These are phyloP conservation scores for Flabesymbios commensalis DNA, from an alignment of 2,888 invertebrate genomes.

Conservation along the genomic window DNA sequence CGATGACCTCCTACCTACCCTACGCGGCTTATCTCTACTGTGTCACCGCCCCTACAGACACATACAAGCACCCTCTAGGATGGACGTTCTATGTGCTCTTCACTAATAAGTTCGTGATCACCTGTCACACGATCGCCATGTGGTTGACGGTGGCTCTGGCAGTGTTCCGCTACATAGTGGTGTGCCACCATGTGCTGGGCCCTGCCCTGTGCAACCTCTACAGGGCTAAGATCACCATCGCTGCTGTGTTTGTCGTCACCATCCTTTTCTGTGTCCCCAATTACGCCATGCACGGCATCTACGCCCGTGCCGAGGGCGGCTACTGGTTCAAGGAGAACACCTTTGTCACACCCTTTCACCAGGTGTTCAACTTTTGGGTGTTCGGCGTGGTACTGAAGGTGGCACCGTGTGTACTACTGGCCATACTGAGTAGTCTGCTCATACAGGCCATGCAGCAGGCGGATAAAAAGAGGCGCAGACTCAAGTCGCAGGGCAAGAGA, in stretches of 20 bases:
- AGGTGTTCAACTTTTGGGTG: conserved; percentile 80
- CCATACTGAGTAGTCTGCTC: conserved; percentile 68
- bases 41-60: conserved; percentile 21
- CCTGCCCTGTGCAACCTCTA: conserved; percentile 48
- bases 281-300: conserved; percentile 46
- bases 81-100: conserved; percentile 55
- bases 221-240: conserved; percentile 52
- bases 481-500: conserved; percentile 48
- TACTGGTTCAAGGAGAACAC: conserved; percentile 47
- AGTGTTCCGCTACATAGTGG: conserved; percentile 80
- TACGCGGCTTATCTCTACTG: conserved; percentile 41
- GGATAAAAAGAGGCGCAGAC: conserved; percentile 64
- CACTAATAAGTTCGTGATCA: conserved; percentile 56
- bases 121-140: conserved; percentile 83
- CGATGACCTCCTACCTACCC: conserved; percentile 86
- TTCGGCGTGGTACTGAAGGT: conserved; percentile 91
- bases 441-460: conserved; percentile 79
- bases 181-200: conserved; percentile 57
- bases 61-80: conserved; percentile 42
- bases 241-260: conserved; percentile 45
- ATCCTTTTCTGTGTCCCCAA: conserved; percentile 55
- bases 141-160: conserved; percentile 91
- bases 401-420: conserved; percentile 86
- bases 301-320: background rate
- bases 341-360: conserved; percentile 44